phyloP scores from a whole-genome alignment of 2,113 vertebrate genomes.

The Sigmodon hispidus region DNA sequence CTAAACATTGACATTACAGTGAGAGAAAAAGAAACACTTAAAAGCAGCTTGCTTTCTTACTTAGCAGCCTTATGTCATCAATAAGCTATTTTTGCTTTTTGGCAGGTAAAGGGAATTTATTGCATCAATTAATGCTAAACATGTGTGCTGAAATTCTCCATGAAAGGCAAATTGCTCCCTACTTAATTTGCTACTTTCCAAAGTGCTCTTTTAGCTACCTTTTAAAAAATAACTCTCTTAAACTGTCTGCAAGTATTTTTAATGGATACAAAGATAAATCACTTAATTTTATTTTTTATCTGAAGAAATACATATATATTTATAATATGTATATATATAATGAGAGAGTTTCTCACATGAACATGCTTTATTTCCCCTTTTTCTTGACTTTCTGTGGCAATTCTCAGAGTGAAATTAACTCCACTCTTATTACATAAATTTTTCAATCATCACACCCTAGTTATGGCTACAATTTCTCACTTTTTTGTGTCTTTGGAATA shows the following conservation, averaged over 20 bases:
- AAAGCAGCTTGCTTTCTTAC: constrained; percentile 81
- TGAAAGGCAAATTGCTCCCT: constrained; percentile 83
- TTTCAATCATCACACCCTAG: background rate
- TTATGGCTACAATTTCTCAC: constrained; percentile 8
- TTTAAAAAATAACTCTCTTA: constrained; percentile 75
- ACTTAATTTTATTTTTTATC: constrained; percentile 45
- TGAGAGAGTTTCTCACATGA: background rate
- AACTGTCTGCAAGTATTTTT: constrained; percentile 80
- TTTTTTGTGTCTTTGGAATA: constrained; percentile 13
- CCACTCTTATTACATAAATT: constrained; percentile 7
- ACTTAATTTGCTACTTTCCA: constrained; percentile 84
- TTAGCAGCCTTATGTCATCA: constrained; percentile 86
- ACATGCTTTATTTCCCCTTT: background rate
- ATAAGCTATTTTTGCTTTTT: constrained; percentile 87
- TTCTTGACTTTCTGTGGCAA: constrained; percentile 37
- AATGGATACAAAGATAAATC: constrained; percentile 76
- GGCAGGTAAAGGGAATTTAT: constrained; percentile 89
- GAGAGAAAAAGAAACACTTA: constrained; percentile 84
- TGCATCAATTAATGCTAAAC: constrained; percentile 88
- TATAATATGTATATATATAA: background rate
- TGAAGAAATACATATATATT: background rate
- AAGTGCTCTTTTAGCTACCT: constrained; percentile 79
- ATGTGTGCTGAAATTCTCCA: constrained; percentile 85
- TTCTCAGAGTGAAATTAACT: background rate
- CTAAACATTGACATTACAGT: background rate